Percentiles rank a stretch among this genome's conserved stretches.
Evolutionary conservation across 1,140 invertebrate species (phyloP).

Genomic region (Drosophila lowei): DNA sequence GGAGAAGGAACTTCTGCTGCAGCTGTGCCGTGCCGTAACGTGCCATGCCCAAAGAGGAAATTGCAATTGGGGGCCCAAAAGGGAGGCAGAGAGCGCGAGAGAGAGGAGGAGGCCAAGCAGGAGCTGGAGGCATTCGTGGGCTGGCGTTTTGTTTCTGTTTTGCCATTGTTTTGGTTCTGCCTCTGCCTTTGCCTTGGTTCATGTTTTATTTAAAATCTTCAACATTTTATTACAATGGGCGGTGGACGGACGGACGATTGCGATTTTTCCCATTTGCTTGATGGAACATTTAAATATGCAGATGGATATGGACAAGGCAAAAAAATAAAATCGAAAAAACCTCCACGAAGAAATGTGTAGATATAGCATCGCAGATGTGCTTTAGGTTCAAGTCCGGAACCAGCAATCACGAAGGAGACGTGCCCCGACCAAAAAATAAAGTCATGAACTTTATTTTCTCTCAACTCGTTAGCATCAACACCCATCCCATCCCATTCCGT

Average conservation of each 20-base stretch:
- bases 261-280: conserved; percentile 63
- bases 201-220: conserved; percentile 73
- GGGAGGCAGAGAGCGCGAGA: conserved; percentile 14
- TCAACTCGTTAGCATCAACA: conserved; percentile 77
- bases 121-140: no score
- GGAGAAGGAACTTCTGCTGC: conserved; percentile 28
- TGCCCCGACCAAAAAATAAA: conserved; percentile 31
- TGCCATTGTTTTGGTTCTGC: conserved; percentile 47
- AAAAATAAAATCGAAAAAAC: conserved; percentile 22
- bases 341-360: not conserved
- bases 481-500: conserved; percentile 18
- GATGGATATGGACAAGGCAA: conserved; percentile 42
- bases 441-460: conserved; percentile 67
- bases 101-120: not conserved
- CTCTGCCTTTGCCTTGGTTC: conserved; percentile 24
- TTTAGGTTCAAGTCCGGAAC: no score
- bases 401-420: conserved; percentile 51
- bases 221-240: conserved; percentile 72
- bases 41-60: conserved; percentile 58
- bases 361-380: no score
- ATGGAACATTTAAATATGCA: conserved; percentile 65
- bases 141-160: conserved; percentile 10
- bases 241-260: conserved; percentile 29
- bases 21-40: conserved; percentile 33
- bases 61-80: conserved; percentile 69